A percentile compares a stretch with the other conserved stretches of the same genome.
Evolutionary conservation across 92 coral and sea anemone species (phyloP).

Genomic region (Muricea muricata): DNA sequence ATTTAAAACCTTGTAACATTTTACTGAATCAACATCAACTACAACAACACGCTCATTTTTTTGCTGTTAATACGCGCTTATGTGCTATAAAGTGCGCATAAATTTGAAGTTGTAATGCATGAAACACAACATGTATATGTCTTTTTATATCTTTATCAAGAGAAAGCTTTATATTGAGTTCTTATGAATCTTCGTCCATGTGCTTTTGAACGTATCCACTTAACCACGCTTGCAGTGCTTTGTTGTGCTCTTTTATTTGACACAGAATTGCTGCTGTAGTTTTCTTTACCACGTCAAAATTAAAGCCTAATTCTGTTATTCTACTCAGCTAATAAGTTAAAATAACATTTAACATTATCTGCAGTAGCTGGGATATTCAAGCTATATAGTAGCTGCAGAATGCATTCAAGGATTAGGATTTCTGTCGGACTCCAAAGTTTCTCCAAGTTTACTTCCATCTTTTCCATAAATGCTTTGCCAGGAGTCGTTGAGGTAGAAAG

Average conservation of each 20-base stretch:
- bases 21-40: too few relatives aligned
- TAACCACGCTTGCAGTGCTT: neutral
- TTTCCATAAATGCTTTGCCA: conserved; percentile 18
- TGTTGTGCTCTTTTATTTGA: neutral
- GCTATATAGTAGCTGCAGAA: neutral
- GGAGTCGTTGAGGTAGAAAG: neutral
- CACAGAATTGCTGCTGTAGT: neutral
- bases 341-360: neutral
- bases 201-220: neutral
- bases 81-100: too few relatives aligned
- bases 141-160: too few relatives aligned
- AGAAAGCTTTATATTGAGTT: too few relatives aligned
- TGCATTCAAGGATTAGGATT: conserved; percentile 1
- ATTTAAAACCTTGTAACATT: too few relatives aligned
- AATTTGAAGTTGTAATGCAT: too few relatives aligned
- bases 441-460: neutral
- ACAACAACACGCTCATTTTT: too few relatives aligned
- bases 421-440: conserved; percentile 4
- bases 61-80: too few relatives aligned
- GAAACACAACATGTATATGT: too few relatives aligned
- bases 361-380: neutral
- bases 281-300: conserved; percentile 2
- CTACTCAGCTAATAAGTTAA: neutral
- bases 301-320: neutral
- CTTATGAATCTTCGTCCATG: conserved; percentile 25